These are phyloP conservation scores for Eristalinus aeneus DNA, from an alignment of 2,888 invertebrate species.

Conservation along the genomic window DNA sequence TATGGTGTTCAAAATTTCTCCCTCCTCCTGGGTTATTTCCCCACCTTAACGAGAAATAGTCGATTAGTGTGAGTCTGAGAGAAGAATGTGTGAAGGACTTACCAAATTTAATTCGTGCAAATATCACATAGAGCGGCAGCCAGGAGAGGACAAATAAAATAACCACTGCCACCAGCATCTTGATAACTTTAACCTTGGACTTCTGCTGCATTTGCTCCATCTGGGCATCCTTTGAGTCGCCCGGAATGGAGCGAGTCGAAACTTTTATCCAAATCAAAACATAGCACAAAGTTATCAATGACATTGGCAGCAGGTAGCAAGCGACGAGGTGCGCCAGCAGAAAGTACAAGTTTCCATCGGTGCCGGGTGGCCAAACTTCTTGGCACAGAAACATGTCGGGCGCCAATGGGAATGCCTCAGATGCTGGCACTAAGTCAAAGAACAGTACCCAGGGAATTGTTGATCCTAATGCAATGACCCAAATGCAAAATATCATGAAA, in stretches of 20 bases:
- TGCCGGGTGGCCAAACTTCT: slow-evolving; percentile 92
- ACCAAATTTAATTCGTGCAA: slow-evolving; percentile 92
- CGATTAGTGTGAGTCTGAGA: not conserved
- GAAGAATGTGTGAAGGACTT: slow-evolving; percentile 77
- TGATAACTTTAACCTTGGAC: slow-evolving; percentile 96
- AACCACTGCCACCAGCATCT: slow-evolving; percentile 96
- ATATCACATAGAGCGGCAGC: slow-evolving; percentile 95
- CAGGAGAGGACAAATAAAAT: slow-evolving; percentile 96
- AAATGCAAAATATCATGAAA: slow-evolving; percentile 93
- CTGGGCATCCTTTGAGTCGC: slow-evolving; percentile 94
- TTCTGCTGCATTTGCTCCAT: slow-evolving; percentile 96
- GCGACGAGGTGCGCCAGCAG: slow-evolving; percentile 93
- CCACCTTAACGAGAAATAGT: slow-evolving; percentile 72
- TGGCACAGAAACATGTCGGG: slow-evolving; percentile 89
- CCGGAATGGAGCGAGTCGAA: slow-evolving; percentile 92
- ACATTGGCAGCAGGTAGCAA: slow-evolving; percentile 95
- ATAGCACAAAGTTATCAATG: slow-evolving; percentile 95
- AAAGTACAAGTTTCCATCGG: slow-evolving; percentile 92
- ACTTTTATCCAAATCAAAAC: slow-evolving; percentile 95
- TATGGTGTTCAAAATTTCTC: slow-evolving; percentile 89
- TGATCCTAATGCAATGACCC: slow-evolving; percentile 91
- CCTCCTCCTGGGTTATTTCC: slow-evolving; percentile 87
- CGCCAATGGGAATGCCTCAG: slow-evolving; percentile 83
- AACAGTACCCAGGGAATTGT: slow-evolving; percentile 95
- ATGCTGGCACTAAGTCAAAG: slow-evolving; percentile 86